phyloP scores from a whole-genome alignment of 2,113 vertebrate species.

The Pelmatolapia mariae region DNA sequence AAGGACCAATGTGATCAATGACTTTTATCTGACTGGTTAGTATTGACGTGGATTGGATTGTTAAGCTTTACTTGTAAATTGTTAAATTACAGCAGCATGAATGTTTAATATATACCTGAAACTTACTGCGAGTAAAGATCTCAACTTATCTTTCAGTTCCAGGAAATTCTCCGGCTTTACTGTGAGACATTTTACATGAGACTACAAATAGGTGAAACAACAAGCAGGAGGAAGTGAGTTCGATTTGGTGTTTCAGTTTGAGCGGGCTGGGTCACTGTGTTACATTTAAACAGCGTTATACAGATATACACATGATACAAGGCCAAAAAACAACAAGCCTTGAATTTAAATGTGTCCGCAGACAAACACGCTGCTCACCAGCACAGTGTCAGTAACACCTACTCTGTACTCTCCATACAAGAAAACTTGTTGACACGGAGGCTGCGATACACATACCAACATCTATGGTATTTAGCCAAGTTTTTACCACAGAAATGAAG shows the following conservation, averaged over 20 bases:
- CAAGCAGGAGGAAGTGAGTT: not conserved
- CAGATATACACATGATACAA: not conserved
- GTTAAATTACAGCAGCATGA: not conserved
- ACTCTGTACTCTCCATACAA: not conserved
- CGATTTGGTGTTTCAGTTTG: not conserved
- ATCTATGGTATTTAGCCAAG: not conserved
- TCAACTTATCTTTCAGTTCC: not conserved
- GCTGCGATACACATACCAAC: not conserved
- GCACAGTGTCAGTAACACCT: not conserved
- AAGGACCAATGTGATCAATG: not conserved
- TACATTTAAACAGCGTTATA: not conserved
- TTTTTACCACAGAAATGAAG: not conserved
- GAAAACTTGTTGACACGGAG: not conserved
- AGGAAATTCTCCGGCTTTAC: not conserved
- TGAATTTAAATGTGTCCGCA: not conserved
- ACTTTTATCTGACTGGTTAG: not conserved
- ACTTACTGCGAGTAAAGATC: not conserved
- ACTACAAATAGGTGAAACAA: not conserved
- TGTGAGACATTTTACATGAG: not conserved
- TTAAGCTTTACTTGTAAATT: not conserved
- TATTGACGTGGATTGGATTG: not conserved
- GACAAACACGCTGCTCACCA: not conserved
- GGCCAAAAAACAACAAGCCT: not conserved
- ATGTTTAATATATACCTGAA: not conserved
- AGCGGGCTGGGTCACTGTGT: not conserved